Evolutionary conservation across 2,113 vertebrate species (phyloP), one percentile per base, ranked within the genome.

Genomic region (Percopsis transmontana): DNA sequence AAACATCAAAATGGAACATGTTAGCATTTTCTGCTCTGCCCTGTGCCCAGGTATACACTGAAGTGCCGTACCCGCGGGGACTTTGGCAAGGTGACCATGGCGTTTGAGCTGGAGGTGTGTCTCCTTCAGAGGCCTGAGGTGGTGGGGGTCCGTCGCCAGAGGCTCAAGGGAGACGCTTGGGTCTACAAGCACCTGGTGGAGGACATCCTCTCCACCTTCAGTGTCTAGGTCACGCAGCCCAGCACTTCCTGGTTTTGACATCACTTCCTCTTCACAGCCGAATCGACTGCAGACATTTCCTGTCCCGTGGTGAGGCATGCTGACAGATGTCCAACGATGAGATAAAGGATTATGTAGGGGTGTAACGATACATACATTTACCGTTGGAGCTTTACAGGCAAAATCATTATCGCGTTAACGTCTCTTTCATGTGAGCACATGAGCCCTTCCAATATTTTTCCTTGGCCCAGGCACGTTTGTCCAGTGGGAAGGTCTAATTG

Each of bases 131-230:
- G 93, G 63, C 74, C 90, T 0, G 91, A 96, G 54, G 93, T 92
- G 5, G 77, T 96, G 11, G 96, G 95, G 1, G 92, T 99, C 72
- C 82, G 93, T 12, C 92, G 95, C 11, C 96, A 97, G 62, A 84
- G 96, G 65, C 92, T 99, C 45, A 96, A 96, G 80, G 97, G 97
- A 5, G 97, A 99, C 10, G 94, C 95, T 39, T 99, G 97, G 96
- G 93, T 98, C 66, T 99, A 98, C 87, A 98, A 99, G 80, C 93
- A 94, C 65, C 91, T 99, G 74, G 91, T 99, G 70, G 97, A 98
- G 83, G 94, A 96, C 75, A 93, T 97, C 70, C 89, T 99, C 8
- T 93, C 93, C 27, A 90, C 91, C 77, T 95, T 90, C 85, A 90
- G 89, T 1, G 82, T 95, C 44, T 96, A 85, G 8, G 5, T 9